Evolutionary conservation across 2,797 vertebrate genomes (phyloP).

Genomic region (Hippopotamyrus pictus): DNA sequence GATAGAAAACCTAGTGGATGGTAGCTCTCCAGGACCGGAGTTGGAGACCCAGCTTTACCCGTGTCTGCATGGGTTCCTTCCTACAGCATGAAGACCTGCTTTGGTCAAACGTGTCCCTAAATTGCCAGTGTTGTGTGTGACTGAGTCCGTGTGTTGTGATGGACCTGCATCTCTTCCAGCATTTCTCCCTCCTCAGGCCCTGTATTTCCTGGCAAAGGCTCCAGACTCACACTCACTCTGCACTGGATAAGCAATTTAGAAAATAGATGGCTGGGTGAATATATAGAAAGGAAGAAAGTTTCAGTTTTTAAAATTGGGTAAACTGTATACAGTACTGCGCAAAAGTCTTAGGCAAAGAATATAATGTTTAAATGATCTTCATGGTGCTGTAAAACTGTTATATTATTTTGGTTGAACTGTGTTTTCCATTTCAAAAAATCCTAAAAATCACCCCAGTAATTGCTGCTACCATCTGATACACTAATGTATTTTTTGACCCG

Average conservation of each 20-base stretch:
- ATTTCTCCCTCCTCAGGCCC: background rate
- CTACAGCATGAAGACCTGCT: background rate
- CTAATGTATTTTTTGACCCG: background rate
- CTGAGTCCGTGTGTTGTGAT: background rate
- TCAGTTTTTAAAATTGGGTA: background rate
- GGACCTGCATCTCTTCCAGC: background rate
- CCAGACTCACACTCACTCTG: background rate
- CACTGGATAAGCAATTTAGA: background rate
- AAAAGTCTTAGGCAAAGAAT: background rate
- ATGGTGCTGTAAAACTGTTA: background rate
- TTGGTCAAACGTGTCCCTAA: background rate
- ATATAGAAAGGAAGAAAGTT: background rate
- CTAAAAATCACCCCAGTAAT: background rate
- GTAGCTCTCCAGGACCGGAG: too few relatives aligned
- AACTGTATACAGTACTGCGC: background rate
- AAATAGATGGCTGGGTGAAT: background rate
- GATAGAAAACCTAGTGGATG: too few relatives aligned
- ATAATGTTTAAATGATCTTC: background rate
- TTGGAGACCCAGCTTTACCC: background rate
- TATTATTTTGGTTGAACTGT: background rate
- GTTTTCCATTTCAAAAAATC: background rate
- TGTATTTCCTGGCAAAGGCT: background rate
- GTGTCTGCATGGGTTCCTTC: background rate
- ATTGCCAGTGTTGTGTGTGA: background rate
- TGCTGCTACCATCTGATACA: background rate